Evolutionary conservation across 2,113 vertebrate species (phyloP).

Genomic region (Perognathus longimembris): DNA sequence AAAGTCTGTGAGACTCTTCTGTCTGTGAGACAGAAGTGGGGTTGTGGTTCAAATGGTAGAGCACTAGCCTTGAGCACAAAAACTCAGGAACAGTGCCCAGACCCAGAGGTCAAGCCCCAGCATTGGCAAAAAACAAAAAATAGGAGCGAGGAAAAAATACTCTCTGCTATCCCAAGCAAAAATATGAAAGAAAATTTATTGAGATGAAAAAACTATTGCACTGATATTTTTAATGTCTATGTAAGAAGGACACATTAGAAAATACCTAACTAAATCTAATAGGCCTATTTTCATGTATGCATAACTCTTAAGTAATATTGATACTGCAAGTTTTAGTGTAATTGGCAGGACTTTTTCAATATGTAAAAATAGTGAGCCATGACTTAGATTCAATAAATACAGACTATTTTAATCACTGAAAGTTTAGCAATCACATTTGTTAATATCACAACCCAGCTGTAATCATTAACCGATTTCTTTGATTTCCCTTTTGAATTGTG

Average conservation of each 20-base stretch:
- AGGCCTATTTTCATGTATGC: background rate
- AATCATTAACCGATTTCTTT: background rate
- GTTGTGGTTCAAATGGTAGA: too few species aligned
- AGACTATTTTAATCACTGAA: slow-evolving; percentile 21
- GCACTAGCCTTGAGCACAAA: background rate
- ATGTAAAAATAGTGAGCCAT: background rate
- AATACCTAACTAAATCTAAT: background rate
- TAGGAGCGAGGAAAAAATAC: background rate
- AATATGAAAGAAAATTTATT: background rate
- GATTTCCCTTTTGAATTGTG: background rate
- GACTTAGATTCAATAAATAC: background rate
- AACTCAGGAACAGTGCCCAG: background rate
- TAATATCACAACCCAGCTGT: background rate
- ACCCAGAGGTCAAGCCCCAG: too few species aligned
- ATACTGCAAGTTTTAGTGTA: background rate
- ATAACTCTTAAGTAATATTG: background rate
- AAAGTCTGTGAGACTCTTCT: too few species aligned
- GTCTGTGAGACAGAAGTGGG: too few species aligned
- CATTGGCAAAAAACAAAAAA: background rate
- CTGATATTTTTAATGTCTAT: background rate
- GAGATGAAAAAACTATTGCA: background rate
- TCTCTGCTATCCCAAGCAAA: background rate
- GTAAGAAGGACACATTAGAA: background rate
- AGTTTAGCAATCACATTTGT: background rate
- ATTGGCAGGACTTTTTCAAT: background rate